These are phyloP conservation scores for Sericinus montela DNA, from an alignment of 2,888 invertebrate genomes.

Conservation along the genomic window DNA sequence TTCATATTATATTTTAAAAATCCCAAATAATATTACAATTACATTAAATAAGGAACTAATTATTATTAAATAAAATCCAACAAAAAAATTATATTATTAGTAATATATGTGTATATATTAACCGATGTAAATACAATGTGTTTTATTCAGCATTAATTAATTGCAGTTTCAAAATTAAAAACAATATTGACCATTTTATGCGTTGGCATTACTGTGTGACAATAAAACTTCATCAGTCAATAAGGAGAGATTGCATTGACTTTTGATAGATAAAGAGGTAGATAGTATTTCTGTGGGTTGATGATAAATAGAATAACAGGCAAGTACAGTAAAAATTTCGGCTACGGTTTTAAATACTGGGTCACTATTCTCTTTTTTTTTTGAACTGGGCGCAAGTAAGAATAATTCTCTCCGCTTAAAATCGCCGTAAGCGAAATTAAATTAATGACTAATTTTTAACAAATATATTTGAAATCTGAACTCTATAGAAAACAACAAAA, in stretches of 20 bases:
- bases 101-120: constrained; percentile 9
- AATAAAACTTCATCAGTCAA: neutral
- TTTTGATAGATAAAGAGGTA: neutral
- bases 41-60: constrained; percentile 36
- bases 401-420: too few species aligned
- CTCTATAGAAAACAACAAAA: too few species aligned
- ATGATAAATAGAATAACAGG: neutral
- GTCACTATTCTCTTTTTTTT: too few species aligned
- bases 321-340: neutral
- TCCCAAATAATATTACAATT: constrained; percentile 29
- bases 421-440: too few species aligned
- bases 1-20: constrained; percentile 43
- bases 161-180: neutral
- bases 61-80: constrained; percentile 22
- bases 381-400: too few species aligned
- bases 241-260: neutral
- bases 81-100: constrained; percentile 7
- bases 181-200: neutral
- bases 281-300: too few species aligned
- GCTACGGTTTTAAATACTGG: too few species aligned
- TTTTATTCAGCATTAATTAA: neutral
- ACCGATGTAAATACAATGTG: neutral
- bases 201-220: neutral
- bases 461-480: too few species aligned
- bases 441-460: too few species aligned